phyloP scores from a whole-genome alignment of 2,113 vertebrate genomes.

The Nibea coibor region DNA sequence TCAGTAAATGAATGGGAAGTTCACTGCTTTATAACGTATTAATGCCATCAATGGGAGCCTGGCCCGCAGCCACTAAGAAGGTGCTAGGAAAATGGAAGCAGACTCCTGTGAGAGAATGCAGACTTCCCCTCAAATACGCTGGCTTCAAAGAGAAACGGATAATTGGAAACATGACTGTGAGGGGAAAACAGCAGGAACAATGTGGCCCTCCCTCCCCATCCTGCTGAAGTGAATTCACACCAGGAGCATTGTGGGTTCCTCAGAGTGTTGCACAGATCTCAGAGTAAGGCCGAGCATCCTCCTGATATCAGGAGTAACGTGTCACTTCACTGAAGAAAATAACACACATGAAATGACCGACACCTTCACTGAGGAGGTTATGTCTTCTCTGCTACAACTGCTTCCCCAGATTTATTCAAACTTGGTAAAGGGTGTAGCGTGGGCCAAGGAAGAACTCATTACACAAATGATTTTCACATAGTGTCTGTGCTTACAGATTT shows the following conservation, averaged over 20 bases:
- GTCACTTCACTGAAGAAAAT: background rate
- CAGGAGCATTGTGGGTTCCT: background rate
- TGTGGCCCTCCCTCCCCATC: conserved; percentile 10
- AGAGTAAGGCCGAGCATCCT: background rate
- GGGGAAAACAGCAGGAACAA: conserved; percentile 35
- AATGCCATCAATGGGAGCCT: conserved; percentile 16
- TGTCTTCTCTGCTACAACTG: no score
- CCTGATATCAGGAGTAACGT: background rate
- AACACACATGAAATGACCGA: no score
- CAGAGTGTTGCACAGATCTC: background rate
- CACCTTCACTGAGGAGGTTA: no score
- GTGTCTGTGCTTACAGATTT: no score
- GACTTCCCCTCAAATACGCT: conserved; percentile 13
- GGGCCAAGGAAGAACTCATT: no score
- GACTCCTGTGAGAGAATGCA: conserved; percentile 21
- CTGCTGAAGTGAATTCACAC: conserved; percentile 18
- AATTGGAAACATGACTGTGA: conserved; percentile 63
- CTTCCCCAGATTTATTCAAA: no score
- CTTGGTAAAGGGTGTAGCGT: no score
- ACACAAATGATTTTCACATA: no score
- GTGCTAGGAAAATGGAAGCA: conserved; percentile 36
- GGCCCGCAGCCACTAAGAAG: conserved; percentile 31
- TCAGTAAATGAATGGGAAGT: background rate
- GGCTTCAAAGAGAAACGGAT: conserved; percentile 64
- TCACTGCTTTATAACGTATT: conserved; percentile 21